Conservation (phyloP, 2,797 vertebrate species). For the Rhinophrynus dorsalis region DNA sequence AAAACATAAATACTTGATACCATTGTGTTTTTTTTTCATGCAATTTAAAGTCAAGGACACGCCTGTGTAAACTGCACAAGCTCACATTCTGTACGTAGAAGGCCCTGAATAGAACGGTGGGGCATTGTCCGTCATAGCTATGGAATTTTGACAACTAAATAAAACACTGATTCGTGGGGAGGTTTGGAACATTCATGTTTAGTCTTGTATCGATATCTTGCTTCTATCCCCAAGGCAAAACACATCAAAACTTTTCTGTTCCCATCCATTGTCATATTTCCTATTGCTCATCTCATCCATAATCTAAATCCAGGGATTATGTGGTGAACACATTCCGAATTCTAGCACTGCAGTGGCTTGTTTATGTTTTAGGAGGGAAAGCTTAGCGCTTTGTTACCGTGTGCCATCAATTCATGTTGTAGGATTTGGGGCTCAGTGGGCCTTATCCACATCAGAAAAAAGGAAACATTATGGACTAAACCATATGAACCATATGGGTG, state of each 20-base stretch:
- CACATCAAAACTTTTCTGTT: background rate
- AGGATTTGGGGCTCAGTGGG: background rate
- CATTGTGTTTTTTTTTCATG: conserved; percentile 32
- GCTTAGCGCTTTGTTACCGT: background rate
- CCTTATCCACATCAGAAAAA: background rate
- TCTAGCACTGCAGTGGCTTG: background rate
- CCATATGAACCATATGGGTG: no score
- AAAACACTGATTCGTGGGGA: conserved; percentile 3
- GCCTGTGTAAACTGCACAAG: conserved; percentile 33
- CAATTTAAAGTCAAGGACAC: conserved; percentile 30
- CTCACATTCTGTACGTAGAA: conserved; percentile 16
- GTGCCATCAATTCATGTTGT: background rate
- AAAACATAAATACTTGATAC: conserved; percentile 40
- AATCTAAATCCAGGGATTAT: conserved; percentile 9
- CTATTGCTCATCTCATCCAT: background rate
- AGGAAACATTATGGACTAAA: background rate
- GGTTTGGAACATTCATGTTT: conserved; percentile 22
- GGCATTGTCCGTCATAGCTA: conserved; percentile 25
- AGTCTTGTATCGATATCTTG: conserved; percentile 33
- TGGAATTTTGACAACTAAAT: conserved; percentile 33
- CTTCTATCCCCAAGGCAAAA: conserved; percentile 9
- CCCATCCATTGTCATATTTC: background rate
- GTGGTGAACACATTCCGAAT: background rate
- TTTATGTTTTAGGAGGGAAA: background rate
- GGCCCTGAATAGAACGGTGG: conserved; percentile 14